Evolutionary conservation across 37 sponge, comb jelly and placozoan genomes (phyloP).

Genomic region (Axinella damicornis): DNA sequence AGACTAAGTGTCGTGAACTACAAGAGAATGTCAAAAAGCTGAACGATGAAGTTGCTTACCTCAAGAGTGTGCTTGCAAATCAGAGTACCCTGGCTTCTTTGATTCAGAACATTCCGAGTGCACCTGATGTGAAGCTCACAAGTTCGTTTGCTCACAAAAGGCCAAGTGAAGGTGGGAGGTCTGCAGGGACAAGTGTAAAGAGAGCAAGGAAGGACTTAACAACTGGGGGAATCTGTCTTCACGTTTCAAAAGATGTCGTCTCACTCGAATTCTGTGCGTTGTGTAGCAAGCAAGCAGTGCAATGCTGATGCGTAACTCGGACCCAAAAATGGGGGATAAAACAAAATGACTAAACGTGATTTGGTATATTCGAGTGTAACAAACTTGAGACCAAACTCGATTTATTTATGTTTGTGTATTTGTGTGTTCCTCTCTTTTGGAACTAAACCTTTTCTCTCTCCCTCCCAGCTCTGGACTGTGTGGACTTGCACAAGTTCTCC

Average conservation of each 20-base stretch:
- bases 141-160: conserved; percentile 56
- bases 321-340: too few species aligned
- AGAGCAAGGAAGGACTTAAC: neutral
- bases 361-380: too few species aligned
- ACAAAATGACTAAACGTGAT: too few species aligned
- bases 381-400: too few species aligned
- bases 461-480: neutral
- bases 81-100: conserved; percentile 66
- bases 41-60: conserved; percentile 69
- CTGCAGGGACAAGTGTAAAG: neutral
- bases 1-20: conserved; percentile 30
- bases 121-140: conserved; percentile 45
- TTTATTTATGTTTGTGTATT: neutral
- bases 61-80: conserved; percentile 71
- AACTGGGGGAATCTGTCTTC: conserved; percentile 76
- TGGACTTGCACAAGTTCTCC: too few species aligned
- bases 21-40: conserved; percentile 29
- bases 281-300: conserved; percentile 59
- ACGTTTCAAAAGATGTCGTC: conserved; percentile 75
- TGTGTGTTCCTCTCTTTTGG: neutral
- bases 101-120: conserved; percentile 70
- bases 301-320: neutral
- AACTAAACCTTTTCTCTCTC: neutral
- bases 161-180: neutral
- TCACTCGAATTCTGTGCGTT: conserved; percentile 74